These are phyloP conservation scores for Cheilosia urbana DNA, from an alignment of 2,888 invertebrate genomes.

Conservation along the genomic window DNA sequence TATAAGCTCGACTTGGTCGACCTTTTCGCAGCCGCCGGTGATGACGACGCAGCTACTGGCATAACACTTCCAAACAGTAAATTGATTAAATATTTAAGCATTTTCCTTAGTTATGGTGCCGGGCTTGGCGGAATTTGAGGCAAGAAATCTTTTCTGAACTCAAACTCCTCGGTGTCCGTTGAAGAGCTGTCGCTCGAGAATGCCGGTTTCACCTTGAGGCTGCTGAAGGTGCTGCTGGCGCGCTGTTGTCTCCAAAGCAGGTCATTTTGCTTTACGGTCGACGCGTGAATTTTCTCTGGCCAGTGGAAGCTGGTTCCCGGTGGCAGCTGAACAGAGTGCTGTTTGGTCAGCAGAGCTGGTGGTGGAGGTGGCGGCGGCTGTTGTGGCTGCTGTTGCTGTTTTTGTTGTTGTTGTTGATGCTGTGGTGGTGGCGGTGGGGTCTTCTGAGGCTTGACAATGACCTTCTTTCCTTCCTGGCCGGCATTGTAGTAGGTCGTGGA, in stretches of 20 bases:
- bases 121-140: constrained; percentile 84
- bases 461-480: constrained; percentile 76
- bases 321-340: constrained; percentile 57
- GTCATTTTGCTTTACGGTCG: constrained; percentile 83
- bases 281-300: constrained; percentile 84
- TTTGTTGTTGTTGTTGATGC: constrained; percentile 54
- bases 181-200: constrained; percentile 83
- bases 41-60: constrained; percentile 55
- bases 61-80: constrained; percentile 79
- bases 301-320: constrained; percentile 82
- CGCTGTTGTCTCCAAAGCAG: constrained; percentile 82
- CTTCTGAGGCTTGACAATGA: constrained; percentile 58
- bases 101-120: constrained; percentile 84
- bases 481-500: constrained; percentile 79
- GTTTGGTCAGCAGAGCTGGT: constrained; percentile 61
- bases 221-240: constrained; percentile 72
- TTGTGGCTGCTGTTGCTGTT: constrained; percentile 36
- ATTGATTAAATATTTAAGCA: constrained; percentile 83
- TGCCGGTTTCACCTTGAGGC: constrained; percentile 76
- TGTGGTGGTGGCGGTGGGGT: constrained; percentile 63
- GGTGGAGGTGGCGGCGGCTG: constrained; percentile 71
- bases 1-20: constrained; percentile 51
- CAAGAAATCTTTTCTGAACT: constrained; percentile 82
- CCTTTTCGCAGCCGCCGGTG: constrained; percentile 58
- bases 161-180: constrained; percentile 83